Evolutionary conservation across 2,888 invertebrate species (phyloP).

Genomic region (Osmoderma eremita): DNA sequence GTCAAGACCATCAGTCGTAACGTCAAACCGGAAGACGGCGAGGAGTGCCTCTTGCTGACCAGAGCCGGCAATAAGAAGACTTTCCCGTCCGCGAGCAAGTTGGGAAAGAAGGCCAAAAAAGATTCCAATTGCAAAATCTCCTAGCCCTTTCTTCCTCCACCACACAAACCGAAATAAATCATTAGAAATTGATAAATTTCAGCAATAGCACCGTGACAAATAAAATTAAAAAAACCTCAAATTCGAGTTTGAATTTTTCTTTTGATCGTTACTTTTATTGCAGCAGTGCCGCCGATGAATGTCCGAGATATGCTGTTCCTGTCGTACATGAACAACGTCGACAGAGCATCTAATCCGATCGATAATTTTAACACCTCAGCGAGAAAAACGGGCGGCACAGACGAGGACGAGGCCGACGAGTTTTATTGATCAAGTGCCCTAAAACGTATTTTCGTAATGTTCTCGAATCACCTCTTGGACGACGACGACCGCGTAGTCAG

Average conservation of each 20-base stretch:
- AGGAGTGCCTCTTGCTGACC: slow-evolving; percentile 16
- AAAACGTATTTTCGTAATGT: no score
- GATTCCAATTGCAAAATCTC: slow-evolving; percentile 42
- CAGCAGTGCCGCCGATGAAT: not conserved
- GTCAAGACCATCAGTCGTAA: slow-evolving; percentile 20
- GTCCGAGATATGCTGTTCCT: slow-evolving; percentile 19
- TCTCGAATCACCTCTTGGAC: no score
- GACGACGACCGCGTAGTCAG: no score
- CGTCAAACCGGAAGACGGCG: slow-evolving; percentile 11
- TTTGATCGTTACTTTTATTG: not conserved
- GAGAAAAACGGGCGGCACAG: slow-evolving; percentile 9
- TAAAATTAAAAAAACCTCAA: slow-evolving; percentile 2
- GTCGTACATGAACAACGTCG: slow-evolving; percentile 38
- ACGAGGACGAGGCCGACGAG: slow-evolving; percentile 33
- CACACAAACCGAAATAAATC: not conserved
- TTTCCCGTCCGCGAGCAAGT: slow-evolving; percentile 39
- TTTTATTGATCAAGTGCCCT: slow-evolving; percentile 27
- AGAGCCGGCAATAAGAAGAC: slow-evolving; percentile 19
- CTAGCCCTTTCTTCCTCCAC: not conserved
- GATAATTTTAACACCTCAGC: slow-evolving; percentile 27
- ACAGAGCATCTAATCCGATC: not conserved
- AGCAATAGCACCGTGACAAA: not conserved
- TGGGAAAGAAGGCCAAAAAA: slow-evolving; percentile 42
- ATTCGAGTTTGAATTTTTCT: no score
- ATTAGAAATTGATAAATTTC: not conserved